phyloP scores from a whole-genome alignment of 1,140 invertebrate genomes.

The Rhyacophila brunnea region DNA sequence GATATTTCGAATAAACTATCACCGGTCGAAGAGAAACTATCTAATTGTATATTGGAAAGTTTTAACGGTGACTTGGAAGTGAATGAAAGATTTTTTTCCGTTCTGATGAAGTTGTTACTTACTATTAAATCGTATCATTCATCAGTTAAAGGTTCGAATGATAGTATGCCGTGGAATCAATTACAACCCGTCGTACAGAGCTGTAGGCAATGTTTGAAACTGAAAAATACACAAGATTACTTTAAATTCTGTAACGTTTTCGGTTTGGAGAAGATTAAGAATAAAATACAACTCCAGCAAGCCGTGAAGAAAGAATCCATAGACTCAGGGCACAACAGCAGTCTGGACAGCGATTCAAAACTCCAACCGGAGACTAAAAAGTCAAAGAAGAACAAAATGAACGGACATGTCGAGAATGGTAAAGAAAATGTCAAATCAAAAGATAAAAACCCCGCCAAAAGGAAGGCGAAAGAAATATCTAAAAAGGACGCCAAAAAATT shows the following conservation, averaged over 20 bases:
- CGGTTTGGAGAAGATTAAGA: constrained; percentile 26
- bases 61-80: constrained; percentile 10
- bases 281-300: background rate
- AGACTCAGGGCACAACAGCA: constrained; percentile 31
- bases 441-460: constrained; percentile 14
- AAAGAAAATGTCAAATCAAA: constrained; percentile 19
- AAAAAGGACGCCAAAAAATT: constrained; percentile 45
- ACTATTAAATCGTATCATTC: constrained; percentile 27
- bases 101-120: constrained; percentile 26
- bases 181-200: constrained; percentile 18
- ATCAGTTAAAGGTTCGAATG: constrained; percentile 7
- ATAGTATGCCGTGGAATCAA: constrained; percentile 23
- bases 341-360: constrained; percentile 12
- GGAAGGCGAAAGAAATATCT: constrained; percentile 20
- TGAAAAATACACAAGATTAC: constrained; percentile 30
- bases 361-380: constrained; percentile 1
- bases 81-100: constrained; percentile 28
- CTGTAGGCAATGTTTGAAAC: constrained; percentile 15
- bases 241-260: constrained; percentile 31
- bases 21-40: constrained; percentile 21
- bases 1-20: constrained; percentile 17
- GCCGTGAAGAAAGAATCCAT: constrained; percentile 17
- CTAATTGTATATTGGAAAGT: constrained; percentile 9
- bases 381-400: constrained; percentile 10
- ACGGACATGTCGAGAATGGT: constrained; percentile 14